Evolutionary conservation across 2,113 vertebrate genomes (phyloP).

Genomic region (Sigmodon hispidus): DNA sequence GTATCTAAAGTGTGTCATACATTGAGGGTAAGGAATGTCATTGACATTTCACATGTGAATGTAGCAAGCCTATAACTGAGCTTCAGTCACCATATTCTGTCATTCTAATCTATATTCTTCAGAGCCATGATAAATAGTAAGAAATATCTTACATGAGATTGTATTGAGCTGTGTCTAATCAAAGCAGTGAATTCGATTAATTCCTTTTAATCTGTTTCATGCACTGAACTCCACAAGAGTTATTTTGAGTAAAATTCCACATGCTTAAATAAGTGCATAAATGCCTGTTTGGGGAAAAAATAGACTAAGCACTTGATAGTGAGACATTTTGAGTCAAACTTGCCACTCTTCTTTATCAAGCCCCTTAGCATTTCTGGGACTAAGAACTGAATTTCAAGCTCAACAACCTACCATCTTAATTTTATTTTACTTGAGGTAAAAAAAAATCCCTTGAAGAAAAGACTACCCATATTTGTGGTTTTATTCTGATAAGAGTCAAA

Average conservation of each 20-base stretch:
- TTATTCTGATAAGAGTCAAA: not conserved
- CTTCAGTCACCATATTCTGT: not conserved
- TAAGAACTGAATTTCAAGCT: not conserved
- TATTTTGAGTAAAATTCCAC: not conserved
- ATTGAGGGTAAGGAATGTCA: not conserved
- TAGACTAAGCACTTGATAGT: not conserved
- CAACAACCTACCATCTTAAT: not conserved
- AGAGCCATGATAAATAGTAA: not conserved
- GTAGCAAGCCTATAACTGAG: not conserved
- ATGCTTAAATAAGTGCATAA: constrained; percentile 5
- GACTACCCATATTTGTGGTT: not conserved
- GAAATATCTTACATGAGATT: not conserved
- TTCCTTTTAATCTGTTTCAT: constrained; percentile 27
- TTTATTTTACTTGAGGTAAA: constrained; percentile 9
- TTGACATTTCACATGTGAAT: not conserved
- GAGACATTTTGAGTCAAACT: not conserved
- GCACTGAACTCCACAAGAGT: not conserved
- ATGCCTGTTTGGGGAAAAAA: not conserved
- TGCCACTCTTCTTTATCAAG: not conserved
- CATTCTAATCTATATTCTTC: not conserved
- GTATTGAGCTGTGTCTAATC: not conserved
- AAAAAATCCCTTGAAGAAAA: not conserved
- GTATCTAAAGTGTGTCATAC: not conserved
- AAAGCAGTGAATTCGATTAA: constrained; percentile 16
- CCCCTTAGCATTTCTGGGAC: not conserved